Evolutionary conservation across 2,888 invertebrate genomes (phyloP).

Genomic region (Dromius quadrimaculatus): DNA sequence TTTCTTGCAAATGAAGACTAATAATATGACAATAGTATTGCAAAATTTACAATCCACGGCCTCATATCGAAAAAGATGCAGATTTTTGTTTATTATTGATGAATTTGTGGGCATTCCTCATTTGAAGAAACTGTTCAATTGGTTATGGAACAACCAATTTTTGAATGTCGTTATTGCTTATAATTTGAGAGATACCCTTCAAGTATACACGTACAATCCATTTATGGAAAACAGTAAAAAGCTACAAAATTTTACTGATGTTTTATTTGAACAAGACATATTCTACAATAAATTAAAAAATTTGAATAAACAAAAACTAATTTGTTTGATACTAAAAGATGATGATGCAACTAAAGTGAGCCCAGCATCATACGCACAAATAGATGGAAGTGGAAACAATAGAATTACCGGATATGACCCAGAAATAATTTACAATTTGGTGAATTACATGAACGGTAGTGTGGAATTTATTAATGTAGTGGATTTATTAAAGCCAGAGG

Average conservation of each 20-base stretch:
- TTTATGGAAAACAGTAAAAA: slow-evolving; percentile 4
- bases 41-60: slow-evolving; percentile 13
- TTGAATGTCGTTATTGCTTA: slow-evolving; percentile 25
- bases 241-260: slow-evolving; percentile 39
- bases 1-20: slow-evolving; percentile 10
- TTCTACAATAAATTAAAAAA: slow-evolving; percentile 43
- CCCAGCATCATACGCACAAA: no score
- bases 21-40: not conserved
- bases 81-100: slow-evolving; percentile 29
- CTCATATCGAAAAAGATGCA: slow-evolving; percentile 13
- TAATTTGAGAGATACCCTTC: slow-evolving; percentile 3
- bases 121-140: slow-evolving; percentile 25
- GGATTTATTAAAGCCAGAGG: slow-evolving; percentile 25
- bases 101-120: not conserved
- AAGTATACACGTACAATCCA: slow-evolving; percentile 47
- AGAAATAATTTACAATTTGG: slow-evolving; percentile 33
- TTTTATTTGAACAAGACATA: slow-evolving; percentile 1
- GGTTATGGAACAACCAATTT: slow-evolving; percentile 32
- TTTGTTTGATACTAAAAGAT: slow-evolving; percentile 33
- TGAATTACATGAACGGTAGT: slow-evolving; percentile 31
- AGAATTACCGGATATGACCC: slow-evolving; percentile 28
- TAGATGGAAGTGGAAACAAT: not conserved
- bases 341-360: slow-evolving; percentile 41
- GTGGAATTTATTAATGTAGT: slow-evolving; percentile 19
- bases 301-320: slow-evolving; percentile 36